Conservation (phyloP, 2,888 invertebrate species). For the Strigamia transsilvanica region DNA sequence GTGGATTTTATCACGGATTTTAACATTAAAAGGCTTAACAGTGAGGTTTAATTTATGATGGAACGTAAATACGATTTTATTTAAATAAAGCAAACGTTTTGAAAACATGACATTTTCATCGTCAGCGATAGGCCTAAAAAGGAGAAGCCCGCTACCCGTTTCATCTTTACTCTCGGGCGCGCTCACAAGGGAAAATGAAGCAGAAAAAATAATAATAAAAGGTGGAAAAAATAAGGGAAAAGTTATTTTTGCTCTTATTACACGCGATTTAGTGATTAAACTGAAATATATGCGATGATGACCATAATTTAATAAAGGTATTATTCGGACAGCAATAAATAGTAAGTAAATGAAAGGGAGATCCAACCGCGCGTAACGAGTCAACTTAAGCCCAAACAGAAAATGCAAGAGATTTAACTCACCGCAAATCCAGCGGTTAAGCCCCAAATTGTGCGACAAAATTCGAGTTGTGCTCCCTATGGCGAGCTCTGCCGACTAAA, state of each 20-base stretch:
- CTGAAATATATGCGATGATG: not conserved
- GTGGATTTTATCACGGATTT: conserved; percentile 29
- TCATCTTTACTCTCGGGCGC: not conserved
- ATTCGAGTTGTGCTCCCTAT: conserved; percentile 49
- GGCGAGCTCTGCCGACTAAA: conserved; percentile 30
- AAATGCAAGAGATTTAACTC: conserved; percentile 42
- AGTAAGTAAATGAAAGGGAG: conserved; percentile 28
- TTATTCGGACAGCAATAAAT: conserved; percentile 22
- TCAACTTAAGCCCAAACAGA: conserved; percentile 36
- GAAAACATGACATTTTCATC: conserved; percentile 6
- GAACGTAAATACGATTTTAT: not conserved
- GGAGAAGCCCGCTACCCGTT: not conserved
- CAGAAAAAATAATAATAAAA: not conserved
- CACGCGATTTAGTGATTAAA: not conserved
- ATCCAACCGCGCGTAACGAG: conserved; percentile 47
- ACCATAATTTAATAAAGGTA: conserved; percentile 33
- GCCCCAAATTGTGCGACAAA: conserved; percentile 48
- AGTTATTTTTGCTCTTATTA: not conserved
- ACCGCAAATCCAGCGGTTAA: conserved; percentile 48
- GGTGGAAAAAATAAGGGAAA: not conserved
- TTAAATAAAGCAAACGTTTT: conserved; percentile 10
- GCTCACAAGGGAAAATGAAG: not conserved
- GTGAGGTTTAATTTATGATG: not conserved
- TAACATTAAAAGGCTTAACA: conserved; percentile 35
- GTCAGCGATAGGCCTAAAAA: conserved; percentile 15